These are phyloP conservation scores for Pseudococcus jackbeardsleyi DNA, from an alignment of 2,888 invertebrate species.

Conservation along the genomic window DNA sequence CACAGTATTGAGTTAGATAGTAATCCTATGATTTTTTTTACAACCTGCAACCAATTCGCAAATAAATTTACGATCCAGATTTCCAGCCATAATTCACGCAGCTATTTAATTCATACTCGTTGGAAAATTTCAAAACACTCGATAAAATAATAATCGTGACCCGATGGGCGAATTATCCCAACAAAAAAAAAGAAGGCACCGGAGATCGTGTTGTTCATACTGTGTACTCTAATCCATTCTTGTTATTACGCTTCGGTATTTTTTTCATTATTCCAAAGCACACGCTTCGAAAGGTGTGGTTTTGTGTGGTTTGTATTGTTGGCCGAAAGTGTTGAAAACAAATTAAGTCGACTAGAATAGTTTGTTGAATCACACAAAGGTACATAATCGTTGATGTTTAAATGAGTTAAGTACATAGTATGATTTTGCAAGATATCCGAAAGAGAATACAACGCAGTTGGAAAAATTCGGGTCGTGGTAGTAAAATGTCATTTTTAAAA, in stretches of 20 bases:
- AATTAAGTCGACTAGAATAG: slow-evolving; percentile 38
- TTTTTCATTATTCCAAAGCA: slow-evolving; percentile 11
- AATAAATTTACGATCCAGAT: not conserved
- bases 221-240: slow-evolving; percentile 16
- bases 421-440: not conserved
- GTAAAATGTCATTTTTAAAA: not conserved
- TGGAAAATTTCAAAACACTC: not conserved
- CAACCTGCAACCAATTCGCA: not conserved
- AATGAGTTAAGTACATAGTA: not conserved
- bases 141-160: slow-evolving; percentile 15
- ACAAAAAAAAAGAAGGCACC: not conserved
- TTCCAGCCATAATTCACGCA: not conserved
- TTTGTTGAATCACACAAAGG: not conserved
- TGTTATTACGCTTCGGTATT: slow-evolving; percentile 19
- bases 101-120: not conserved
- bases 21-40: not conserved
- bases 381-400: not conserved
- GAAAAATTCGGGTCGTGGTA: not conserved
- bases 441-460: not conserved
- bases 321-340: slow-evolving; percentile 43
- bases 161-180: not conserved
- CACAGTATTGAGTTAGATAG: not conserved
- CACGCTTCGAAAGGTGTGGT: slow-evolving; percentile 48
- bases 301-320: slow-evolving; percentile 49
- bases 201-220: slow-evolving; percentile 18